Conservation (phyloP, 2,888 invertebrate genomes). For the Endotricha flammealis region DNA sequence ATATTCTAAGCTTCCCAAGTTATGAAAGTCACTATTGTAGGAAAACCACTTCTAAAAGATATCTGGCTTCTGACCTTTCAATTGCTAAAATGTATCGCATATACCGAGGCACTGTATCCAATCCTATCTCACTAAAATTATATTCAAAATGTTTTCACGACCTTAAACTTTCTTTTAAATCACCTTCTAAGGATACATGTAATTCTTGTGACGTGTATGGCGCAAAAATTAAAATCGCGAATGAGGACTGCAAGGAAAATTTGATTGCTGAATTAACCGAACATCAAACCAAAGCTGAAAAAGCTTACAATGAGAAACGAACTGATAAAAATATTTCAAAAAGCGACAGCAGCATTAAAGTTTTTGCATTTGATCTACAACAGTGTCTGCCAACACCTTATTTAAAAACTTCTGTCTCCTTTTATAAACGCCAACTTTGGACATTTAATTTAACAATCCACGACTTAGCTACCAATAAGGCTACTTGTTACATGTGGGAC, state of each 20-base stretch:
- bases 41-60: conserved; percentile 18
- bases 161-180: conserved; percentile 19
- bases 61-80: conserved; percentile 18
- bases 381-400: conserved; percentile 22
- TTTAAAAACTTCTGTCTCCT: conserved; percentile 18
- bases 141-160: conserved; percentile 19
- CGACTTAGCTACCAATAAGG: conserved; percentile 16
- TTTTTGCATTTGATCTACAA: conserved; percentile 19
- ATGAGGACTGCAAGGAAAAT: neutral
- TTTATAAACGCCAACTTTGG: conserved; percentile 23
- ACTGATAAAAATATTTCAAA: conserved; percentile 7
- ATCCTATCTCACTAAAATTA: conserved; percentile 19
- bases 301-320: conserved; percentile 10
- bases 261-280: neutral
- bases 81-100: conserved; percentile 20
- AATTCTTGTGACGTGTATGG: conserved; percentile 12
- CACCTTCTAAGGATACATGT: conserved; percentile 19
- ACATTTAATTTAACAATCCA: conserved; percentile 22
- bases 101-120: conserved; percentile 16
- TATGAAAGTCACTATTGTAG: conserved; percentile 22
- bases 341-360: conserved; percentile 1
- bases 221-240: neutral
- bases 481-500: conserved; percentile 24
- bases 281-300: conserved; percentile 10
- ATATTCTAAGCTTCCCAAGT: conserved; percentile 14